A percentile compares a stretch with the other conserved stretches of the same genome.
phyloP scores from a whole-genome alignment of 2,888 invertebrate genomes.

The Scotopteryx bipunctaria region DNA sequence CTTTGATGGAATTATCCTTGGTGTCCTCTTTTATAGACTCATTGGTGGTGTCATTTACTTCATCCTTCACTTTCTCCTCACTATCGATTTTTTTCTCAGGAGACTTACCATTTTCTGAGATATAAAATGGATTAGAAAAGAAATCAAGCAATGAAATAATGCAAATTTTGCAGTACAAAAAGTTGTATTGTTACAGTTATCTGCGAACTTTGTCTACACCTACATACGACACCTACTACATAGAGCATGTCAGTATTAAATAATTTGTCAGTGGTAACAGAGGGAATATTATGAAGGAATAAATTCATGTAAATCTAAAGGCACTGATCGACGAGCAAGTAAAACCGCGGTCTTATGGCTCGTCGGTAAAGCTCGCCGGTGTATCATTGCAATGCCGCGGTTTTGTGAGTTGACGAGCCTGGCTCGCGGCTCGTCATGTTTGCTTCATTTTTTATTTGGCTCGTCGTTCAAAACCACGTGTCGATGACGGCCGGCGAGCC shows the following conservation, averaged over 20 bases:
- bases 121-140: not conserved
- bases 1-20: constrained; percentile 52
- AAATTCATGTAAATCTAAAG: too few relatives aligned
- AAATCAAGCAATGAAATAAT: not conserved
- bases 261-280: too few relatives aligned
- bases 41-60: constrained; percentile 55
- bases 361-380: not conserved
- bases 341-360: too few relatives aligned
- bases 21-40: constrained; percentile 64
- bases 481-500: too few relatives aligned
- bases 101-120: constrained; percentile 75
- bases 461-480: too few relatives aligned
- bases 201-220: not conserved
- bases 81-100: constrained; percentile 69
- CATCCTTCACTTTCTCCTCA: constrained; percentile 59
- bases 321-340: too few relatives aligned
- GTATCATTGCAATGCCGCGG: not conserved
- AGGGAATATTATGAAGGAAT: too few relatives aligned
- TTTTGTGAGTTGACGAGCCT: not conserved
- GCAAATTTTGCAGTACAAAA: not conserved
- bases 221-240: too few relatives aligned
- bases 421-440: too few relatives aligned
- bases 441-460: too few relatives aligned
- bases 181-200: not conserved
- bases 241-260: too few relatives aligned